Conservation (phyloP, 1,140 invertebrate species). For the Steinernema khuongi region DNA sequence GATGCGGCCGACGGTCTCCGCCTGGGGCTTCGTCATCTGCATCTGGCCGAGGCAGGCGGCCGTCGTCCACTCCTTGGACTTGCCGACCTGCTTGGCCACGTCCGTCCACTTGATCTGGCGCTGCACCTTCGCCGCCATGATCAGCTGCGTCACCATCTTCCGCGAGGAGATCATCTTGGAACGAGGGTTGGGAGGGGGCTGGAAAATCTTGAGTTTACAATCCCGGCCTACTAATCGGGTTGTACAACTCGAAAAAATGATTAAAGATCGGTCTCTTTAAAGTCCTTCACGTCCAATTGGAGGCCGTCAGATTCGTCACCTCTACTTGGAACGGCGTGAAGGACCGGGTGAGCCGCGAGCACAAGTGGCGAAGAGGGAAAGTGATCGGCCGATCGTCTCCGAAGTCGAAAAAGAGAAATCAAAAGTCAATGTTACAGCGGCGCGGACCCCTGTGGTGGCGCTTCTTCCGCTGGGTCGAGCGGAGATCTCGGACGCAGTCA, state of each 20-base stretch:
- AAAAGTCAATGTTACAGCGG: not conserved
- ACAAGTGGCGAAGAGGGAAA: not conserved
- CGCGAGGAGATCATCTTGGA: constrained; percentile 30
- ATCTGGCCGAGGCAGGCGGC: constrained; percentile 58
- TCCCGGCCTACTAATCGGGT: no score
- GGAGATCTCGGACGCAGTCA: not conserved
- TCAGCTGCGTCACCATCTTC: constrained; percentile 40
- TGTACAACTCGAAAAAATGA: no score
- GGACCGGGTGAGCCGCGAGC: no score
- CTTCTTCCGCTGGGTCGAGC: not conserved
- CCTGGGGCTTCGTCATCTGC: constrained; percentile 36
- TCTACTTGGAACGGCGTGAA: no score
- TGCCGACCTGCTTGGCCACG: constrained; percentile 44
- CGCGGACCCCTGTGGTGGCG: not conserved
- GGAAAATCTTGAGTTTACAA: no score
- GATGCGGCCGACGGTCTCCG: constrained; percentile 26
- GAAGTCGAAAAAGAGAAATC: not conserved
- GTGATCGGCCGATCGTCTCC: not conserved
- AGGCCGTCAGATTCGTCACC: no score
- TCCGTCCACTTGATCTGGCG: constrained; percentile 49
- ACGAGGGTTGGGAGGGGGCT: no score
- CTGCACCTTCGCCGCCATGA: constrained; percentile 33
- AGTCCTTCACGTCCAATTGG: no score
- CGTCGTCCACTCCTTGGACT: constrained; percentile 53
- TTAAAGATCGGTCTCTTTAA: no score